Evolutionary conservation across 2,113 vertebrate species (phyloP), one percentile per base, ranked within the genome.

Genomic region (Microcebus murinus): DNA sequence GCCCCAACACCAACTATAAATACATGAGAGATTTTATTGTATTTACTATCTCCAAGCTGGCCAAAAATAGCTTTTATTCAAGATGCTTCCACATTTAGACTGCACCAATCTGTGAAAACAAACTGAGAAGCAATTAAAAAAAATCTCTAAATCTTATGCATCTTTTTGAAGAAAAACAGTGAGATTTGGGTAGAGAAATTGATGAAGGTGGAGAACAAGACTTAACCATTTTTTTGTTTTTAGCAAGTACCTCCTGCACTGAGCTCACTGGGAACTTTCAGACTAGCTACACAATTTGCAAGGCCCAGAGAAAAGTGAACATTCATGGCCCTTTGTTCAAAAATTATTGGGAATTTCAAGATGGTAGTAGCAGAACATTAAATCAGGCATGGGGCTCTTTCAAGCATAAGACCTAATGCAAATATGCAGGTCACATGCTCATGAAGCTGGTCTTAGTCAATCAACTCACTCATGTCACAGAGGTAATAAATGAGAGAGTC

Each of bases 121-220:
- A 34, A 94, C 8, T 77, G 17, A 81, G 15, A 11, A 74, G 10
- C 18, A 85, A 80, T 61, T 48, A 68, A 17, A 8, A 86, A 82
- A 81, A 71, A 57, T 29, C 3, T 63, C 8, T 77, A 23, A 61
- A 42, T 84, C 23, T 67, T 68, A 48, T 12, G 27, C 63, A 2
- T 95, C 34, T 39, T 90, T 93, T 80, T 73, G 85, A 94, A 91
- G 34, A 91, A 92, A 6, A 91, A 45, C 6, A 84, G 29, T 84
- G 80, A 20, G 8, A 91, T 36, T 39, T 76, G 4, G 17, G 15
- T 59, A 61, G 36, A 86, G 42, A 91, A 96, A 83, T 83, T 29
- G 18, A 86, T 61, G 8, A 39, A 90, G 70, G 10, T 8, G 11
- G 31, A 83, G 14, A 94, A 48, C 14, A 14, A 83, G 39, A 70